These are phyloP conservation scores for Mormyrus iriodes DNA, from an alignment of 2,113 vertebrate species.

Conservation along the genomic window DNA sequence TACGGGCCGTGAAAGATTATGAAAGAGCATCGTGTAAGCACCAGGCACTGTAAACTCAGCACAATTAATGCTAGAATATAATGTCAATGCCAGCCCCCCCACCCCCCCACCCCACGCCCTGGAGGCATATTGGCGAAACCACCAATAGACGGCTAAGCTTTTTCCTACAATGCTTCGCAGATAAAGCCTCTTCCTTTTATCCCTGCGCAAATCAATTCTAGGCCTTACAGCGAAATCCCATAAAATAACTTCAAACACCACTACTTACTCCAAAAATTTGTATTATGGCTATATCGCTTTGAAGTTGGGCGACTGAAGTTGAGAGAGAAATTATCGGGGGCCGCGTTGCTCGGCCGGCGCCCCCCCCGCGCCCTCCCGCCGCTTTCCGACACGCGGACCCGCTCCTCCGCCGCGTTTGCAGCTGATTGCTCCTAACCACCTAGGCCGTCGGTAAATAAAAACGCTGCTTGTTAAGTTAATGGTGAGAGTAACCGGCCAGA, in stretches of 20 bases:
- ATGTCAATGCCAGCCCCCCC: constrained; percentile 83
- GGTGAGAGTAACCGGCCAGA: constrained; percentile 55
- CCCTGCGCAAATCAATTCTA: constrained; percentile 99
- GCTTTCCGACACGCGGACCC: constrained; percentile 96
- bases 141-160: constrained; percentile 97
- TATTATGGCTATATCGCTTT: constrained; percentile 99
- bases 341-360: constrained; percentile 68
- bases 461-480: constrained; percentile 67
- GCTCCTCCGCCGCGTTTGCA: constrained; percentile 75
- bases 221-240: constrained; percentile 99
- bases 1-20: constrained; percentile 97
- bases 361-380: constrained; percentile 84
- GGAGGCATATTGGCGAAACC: constrained; percentile 89
- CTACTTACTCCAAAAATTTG: constrained; percentile 99
- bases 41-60: constrained; percentile 86
- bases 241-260: constrained; percentile 99
- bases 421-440: constrained; percentile 76
- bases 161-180: constrained; percentile 99
- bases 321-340: constrained; percentile 98
- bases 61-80: constrained; percentile 87
- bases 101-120: constrained; percentile 63
- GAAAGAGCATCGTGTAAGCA: constrained; percentile 91
- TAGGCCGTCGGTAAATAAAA: constrained; percentile 70
- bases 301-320: constrained; percentile 98
- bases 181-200: constrained; percentile 99